These are phyloP conservation scores for Otocyon megalotis DNA, from an alignment of 2,113 vertebrate species.

Conservation along the genomic window DNA sequence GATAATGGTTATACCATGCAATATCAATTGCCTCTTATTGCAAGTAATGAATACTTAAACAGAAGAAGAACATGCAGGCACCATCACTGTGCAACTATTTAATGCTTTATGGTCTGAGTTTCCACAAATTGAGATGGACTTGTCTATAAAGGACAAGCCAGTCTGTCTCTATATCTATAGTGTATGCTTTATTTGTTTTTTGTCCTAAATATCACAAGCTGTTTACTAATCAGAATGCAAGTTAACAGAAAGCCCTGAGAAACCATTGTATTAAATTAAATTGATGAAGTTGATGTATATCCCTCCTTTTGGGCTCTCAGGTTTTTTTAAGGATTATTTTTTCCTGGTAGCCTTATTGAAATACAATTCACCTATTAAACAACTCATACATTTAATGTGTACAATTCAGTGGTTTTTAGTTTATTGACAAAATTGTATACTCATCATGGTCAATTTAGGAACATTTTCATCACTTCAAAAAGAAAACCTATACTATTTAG, in stretches of 20 bases:
- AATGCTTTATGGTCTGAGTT: conserved; percentile 65
- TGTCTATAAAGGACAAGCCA: not conserved
- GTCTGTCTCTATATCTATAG: not conserved
- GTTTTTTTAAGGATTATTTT: not conserved
- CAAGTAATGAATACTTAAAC: conserved; percentile 66
- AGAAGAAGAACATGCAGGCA: conserved; percentile 57
- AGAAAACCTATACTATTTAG: not conserved
- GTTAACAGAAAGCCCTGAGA: conserved; percentile 46
- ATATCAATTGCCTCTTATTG: conserved; percentile 12
- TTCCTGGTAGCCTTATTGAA: not conserved
- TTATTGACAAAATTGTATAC: conserved; percentile 1
- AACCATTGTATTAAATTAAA: conserved; percentile 36
- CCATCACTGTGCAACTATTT: conserved; percentile 44
- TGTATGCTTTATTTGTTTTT: conserved; percentile 19
- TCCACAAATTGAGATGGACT: conserved; percentile 43
- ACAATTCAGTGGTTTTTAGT: not conserved
- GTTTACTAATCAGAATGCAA: conserved; percentile 60
- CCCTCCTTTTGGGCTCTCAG: not conserved
- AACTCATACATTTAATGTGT: not conserved
- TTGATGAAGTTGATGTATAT: not conserved
- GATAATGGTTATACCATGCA: not conserved
- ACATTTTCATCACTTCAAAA: not conserved
- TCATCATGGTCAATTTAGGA: not conserved
- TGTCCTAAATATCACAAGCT: conserved; percentile 21
- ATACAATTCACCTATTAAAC: not conserved